Evolutionary conservation across 2,888 invertebrate species (phyloP), one percentile per base, ranked within the genome.

Genomic region (Caenorhabditis sp.): DNA sequence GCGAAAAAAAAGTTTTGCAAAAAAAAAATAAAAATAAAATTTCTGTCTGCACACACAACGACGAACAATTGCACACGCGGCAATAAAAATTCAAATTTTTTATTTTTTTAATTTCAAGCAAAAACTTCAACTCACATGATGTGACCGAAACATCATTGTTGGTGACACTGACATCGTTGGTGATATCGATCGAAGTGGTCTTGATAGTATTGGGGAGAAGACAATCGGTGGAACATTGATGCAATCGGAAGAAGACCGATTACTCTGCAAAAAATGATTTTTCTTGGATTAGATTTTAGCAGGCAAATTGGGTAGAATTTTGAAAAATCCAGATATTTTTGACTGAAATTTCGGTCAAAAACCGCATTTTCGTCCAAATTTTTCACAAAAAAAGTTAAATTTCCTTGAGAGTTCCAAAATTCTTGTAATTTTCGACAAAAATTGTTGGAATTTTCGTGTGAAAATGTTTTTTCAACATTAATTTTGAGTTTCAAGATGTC

Each of bases 191-290:
- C 86, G 79, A 14, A 86, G 77, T 4, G 86, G 86, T 8, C 86
- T 81, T 4, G 85, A 86, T 21, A 86, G 69, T 17, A 86, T 86
- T 8, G 86, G 86, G 6, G 85, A 85, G 12, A 86, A 79, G n/a
- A 86, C 79, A 19, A 86, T 83, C 17, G 86, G 85, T 19, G 86
- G 85, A n/a, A 79, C 78, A 50, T 81, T 79, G 64, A 81, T 81
- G 57, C 77, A 76, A 24, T 84, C 85, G n/a, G 69, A 69, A 6
- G 69, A 69, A 1, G 76, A 79, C 0, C 83, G 76, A 37, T 81
- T 83, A 17, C 84, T 83, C 86, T 86, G 78, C 69, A 85, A 76
- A 5, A 36, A 36, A 36, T 36, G 12, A 36, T 36, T 36, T 36
- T 36, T 36, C 36, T 36, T 36, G 12, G 36, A 36, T 8, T 36